phyloP scores from a whole-genome alignment of 2,113 vertebrate genomes.

The Platycercus adscitus region DNA sequence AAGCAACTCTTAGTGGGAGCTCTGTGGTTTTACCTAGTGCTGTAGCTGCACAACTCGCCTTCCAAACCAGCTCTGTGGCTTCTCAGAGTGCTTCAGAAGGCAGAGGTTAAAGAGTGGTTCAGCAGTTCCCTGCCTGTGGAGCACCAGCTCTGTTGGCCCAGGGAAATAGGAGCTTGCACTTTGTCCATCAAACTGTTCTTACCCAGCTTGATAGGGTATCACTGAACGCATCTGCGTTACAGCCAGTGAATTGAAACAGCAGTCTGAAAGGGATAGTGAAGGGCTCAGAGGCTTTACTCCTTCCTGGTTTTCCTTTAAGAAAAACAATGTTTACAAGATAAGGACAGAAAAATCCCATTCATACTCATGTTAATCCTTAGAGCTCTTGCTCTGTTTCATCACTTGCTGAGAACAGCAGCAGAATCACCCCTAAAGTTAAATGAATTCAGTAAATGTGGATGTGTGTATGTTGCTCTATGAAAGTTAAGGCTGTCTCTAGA shows the following conservation, averaged over 20 bases:
- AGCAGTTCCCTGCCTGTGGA: background rate
- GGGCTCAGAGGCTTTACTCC: background rate
- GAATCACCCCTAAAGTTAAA: background rate
- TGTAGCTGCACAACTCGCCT: background rate
- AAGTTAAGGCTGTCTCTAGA: background rate
- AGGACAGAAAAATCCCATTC: background rate
- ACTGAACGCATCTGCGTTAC: background rate
- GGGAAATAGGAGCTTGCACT: background rate
- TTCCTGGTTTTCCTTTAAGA: background rate
- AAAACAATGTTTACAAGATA: background rate
- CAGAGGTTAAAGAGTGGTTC: background rate
- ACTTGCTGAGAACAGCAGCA: background rate
- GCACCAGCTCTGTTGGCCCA: background rate
- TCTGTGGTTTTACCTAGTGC: background rate
- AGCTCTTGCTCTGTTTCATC: background rate
- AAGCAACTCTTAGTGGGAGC: background rate
- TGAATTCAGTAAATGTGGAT: background rate
- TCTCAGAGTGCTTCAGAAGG: background rate
- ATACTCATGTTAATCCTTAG: background rate
- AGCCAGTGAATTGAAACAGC: background rate
- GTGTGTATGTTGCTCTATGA: background rate
- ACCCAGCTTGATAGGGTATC: background rate
- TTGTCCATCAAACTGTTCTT: background rate
- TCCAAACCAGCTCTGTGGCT: background rate
- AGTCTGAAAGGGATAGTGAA: background rate